Conservation (phyloP, 1,140 invertebrate species). For the Globodera rostochiensis region DNA sequence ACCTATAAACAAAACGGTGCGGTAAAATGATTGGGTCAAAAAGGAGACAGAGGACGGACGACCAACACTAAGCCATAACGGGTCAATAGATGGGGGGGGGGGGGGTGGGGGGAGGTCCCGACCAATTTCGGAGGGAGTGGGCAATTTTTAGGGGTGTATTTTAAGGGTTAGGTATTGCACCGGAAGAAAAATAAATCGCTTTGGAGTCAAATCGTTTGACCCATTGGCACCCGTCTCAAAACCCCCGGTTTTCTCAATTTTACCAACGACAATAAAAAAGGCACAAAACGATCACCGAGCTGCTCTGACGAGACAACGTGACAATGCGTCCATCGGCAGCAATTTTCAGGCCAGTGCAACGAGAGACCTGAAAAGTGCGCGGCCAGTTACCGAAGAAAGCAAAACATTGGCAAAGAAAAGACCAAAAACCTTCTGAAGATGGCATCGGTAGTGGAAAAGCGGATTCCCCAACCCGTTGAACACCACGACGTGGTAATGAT, state of each 20-base stretch:
- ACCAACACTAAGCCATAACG: no score
- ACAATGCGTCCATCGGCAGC: slow-evolving; percentile 29
- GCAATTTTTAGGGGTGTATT: no score
- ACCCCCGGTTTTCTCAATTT: no score
- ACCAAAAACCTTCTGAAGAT: slow-evolving; percentile 38
- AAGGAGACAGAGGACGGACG: no score
- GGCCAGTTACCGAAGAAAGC: background rate
- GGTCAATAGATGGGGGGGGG: no score
- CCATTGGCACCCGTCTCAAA: no score
- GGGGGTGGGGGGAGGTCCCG: no score
- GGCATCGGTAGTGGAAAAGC: slow-evolving; percentile 34
- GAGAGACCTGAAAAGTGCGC: slow-evolving; percentile 34
- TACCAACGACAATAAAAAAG: background rate
- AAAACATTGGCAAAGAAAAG: background rate
- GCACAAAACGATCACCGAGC: slow-evolving; percentile 26
- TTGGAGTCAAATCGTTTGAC: no score
- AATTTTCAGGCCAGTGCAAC: slow-evolving; percentile 44
- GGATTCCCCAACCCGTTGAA: slow-evolving; percentile 36
- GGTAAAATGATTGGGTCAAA: no score
- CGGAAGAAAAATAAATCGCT: no score
- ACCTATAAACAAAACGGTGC: background rate
- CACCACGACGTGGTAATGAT: slow-evolving; percentile 43
- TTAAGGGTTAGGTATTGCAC: no score
- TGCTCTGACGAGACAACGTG: slow-evolving; percentile 44
- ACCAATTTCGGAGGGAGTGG: no score